Percentiles rank a stretch among this genome's conserved stretches.
These are phyloP conservation scores for Cricetomys ansorgei DNA, from an alignment of 2,113 vertebrate genomes.

Conservation along the genomic window DNA sequence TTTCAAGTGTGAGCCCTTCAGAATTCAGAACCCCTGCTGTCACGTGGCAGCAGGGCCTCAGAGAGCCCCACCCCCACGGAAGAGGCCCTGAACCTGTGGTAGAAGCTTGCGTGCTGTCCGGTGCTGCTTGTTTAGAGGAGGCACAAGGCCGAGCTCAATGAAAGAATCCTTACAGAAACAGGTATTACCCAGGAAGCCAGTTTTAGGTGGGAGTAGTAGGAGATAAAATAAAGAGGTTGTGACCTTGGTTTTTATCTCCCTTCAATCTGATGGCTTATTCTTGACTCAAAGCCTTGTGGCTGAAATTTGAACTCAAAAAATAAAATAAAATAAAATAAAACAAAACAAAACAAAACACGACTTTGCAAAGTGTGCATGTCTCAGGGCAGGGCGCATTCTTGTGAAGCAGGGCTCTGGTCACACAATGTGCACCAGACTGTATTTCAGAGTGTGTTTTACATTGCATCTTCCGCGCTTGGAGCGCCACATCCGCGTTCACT, in stretches of 20 bases:
- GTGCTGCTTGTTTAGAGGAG: conserved; percentile 75
- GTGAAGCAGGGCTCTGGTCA: conserved; percentile 57
- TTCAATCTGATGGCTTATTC: conserved; percentile 77
- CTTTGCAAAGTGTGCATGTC: conserved; percentile 12
- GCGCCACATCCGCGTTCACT: conserved; percentile 7
- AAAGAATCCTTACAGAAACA: conserved; percentile 78
- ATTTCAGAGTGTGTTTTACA: conserved; percentile 71
- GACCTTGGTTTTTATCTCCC: conserved; percentile 80
- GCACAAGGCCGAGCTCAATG: conserved; percentile 78
- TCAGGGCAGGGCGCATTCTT: background rate
- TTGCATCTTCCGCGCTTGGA: conserved; percentile 65
- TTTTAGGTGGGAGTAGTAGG: conserved; percentile 78
- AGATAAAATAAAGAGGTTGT: conserved; percentile 79
- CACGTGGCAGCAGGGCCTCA: conserved; percentile 39
- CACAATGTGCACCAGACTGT: conserved; percentile 43
- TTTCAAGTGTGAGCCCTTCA: conserved; percentile 54
- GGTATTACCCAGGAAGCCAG: conserved; percentile 79
- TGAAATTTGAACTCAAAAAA: conserved; percentile 79
- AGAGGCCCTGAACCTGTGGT: conserved; percentile 59
- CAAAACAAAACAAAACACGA: conserved; percentile 48
- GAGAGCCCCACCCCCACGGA: background rate
- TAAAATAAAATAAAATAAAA: no score
- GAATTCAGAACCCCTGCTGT: conserved; percentile 54
- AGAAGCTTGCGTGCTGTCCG: conserved; percentile 72
- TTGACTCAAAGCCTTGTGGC: conserved; percentile 80